Percentiles rank a stretch among this genome's conserved stretches.
Evolutionary conservation across 2,113 vertebrate genomes (phyloP).

Genomic region (Rhinopomastus cyanomelas): DNA sequence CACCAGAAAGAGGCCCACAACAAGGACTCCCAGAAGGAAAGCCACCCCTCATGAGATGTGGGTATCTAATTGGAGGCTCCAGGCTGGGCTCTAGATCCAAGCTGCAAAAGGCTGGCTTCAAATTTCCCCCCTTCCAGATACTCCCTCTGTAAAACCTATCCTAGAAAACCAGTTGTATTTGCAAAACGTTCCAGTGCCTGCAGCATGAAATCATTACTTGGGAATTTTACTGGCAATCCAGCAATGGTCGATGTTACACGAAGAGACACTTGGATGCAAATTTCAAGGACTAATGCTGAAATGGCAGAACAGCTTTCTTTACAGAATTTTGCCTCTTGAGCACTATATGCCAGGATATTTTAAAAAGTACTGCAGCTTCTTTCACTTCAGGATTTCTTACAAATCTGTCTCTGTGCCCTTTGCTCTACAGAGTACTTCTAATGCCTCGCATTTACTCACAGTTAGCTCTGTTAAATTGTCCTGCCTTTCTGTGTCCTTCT

Average conservation of each 20-base stretch:
- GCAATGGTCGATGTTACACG: background rate
- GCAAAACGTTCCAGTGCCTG: background rate
- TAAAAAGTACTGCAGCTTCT: background rate
- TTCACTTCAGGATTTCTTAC: slow-evolving; percentile 43
- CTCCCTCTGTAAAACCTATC: background rate
- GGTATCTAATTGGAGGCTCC: background rate
- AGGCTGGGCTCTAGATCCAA: background rate
- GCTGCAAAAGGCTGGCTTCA: no score
- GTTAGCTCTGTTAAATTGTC: slow-evolving; percentile 41
- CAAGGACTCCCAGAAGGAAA: background rate
- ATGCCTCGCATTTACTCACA: slow-evolving; percentile 35
- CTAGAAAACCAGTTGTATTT: background rate
- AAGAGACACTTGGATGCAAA: background rate
- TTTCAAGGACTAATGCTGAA: background rate
- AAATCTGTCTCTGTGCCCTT: slow-evolving; percentile 54
- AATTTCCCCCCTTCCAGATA: background rate
- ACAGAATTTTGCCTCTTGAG: background rate
- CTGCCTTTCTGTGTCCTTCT: slow-evolving; percentile 30
- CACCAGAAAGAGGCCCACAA: background rate
- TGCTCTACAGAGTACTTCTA: slow-evolving; percentile 29
- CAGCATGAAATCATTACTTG: background rate
- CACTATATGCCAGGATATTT: background rate
- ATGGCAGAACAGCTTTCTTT: background rate
- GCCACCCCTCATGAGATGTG: background rate
- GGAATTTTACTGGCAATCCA: background rate